Base-by-base conservation (phyloP, 2,888 invertebrate species). In the Hemithea aestivaria region DNA sequence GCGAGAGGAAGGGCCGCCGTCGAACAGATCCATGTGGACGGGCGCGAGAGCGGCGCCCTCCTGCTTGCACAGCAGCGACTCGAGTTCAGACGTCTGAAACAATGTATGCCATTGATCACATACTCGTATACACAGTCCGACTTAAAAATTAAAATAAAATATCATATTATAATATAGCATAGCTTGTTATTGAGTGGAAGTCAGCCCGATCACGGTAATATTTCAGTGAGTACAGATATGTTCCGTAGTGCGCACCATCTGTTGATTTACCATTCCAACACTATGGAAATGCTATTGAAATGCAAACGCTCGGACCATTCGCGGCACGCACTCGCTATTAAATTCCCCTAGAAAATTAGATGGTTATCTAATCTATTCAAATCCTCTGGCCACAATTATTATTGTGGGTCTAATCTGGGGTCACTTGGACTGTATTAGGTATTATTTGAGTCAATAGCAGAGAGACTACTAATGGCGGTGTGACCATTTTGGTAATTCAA, bases 11-110 rank as follows among this genome's bases (percentile, higher is more conserved):
- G 88, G 74, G 32, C 89, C 88, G 24, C 90, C 78, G 48, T 88
- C 84, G 69, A 88, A 87, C 36, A 87, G 79, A 68, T 83, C 81
- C 84, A 87, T 79, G 88, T 82, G 75, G 90, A 75, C 90, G 90
- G 80, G 91, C 87, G 79, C 91, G 84, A 78, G 84, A 72, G 69
- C 84, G 55, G 73, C 91, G 88, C 88, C 92, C 90, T 87, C 93
- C 87, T 92, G 92, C 82, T 93, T 91, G 87, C 92, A 92, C 73
- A 94, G 91, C 87, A 93, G 90, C 54, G 92, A 92, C 82, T 94
- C 94, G 80, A 94, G 88, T 71, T 94, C 94, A 81, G 92, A 92
- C 74, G 92, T 91, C 92, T 93, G 90, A 9, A 88, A 87, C 55
- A 53, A 46, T 6, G 16, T 16, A n/a, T n/a, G n/a, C n/a, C n/a